A percentile compares a stretch with the other conserved stretches of the same genome.
These are phyloP conservation scores for Sebastolobus altivelis DNA, from an alignment of 2,797 vertebrate species.

Conservation along the genomic window DNA sequence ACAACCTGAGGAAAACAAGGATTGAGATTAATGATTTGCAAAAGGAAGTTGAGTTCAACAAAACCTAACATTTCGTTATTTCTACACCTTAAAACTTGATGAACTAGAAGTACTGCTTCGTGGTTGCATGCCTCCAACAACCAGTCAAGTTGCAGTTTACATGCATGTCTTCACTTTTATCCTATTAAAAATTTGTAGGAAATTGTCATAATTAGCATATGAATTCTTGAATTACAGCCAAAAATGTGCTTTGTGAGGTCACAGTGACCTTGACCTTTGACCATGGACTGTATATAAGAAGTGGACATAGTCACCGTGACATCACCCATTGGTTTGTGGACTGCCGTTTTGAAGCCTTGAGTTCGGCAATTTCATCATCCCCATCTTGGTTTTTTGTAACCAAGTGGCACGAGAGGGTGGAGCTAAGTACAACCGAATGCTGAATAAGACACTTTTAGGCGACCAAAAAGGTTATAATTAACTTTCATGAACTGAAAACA, in stretches of 20 bases:
- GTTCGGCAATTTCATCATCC: no score
- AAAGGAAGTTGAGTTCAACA: background rate
- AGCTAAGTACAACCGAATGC: no score
- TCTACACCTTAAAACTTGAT: background rate
- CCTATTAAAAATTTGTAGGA: background rate
- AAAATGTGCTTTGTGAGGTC: background rate
- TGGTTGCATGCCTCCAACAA: background rate
- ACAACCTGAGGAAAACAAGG: slow-evolving; percentile 57
- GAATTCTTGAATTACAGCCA: background rate
- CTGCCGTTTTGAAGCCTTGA: no score
- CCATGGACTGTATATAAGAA: no score
- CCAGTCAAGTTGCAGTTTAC: background rate
- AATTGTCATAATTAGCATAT: background rate
- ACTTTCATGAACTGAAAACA: no score
- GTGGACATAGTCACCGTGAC: no score
- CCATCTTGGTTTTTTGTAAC: no score
- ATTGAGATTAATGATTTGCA: slow-evolving; percentile 38
- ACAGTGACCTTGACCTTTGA: background rate
- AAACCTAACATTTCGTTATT: background rate
- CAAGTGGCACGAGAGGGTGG: no score
- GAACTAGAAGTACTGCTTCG: background rate
- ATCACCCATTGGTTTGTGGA: no score
- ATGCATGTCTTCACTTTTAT: background rate
- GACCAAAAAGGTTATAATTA: no score
- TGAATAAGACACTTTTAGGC: no score